phyloP scores from a whole-genome alignment of 2,888 invertebrate genomes.

The Fragum sueziense region DNA sequence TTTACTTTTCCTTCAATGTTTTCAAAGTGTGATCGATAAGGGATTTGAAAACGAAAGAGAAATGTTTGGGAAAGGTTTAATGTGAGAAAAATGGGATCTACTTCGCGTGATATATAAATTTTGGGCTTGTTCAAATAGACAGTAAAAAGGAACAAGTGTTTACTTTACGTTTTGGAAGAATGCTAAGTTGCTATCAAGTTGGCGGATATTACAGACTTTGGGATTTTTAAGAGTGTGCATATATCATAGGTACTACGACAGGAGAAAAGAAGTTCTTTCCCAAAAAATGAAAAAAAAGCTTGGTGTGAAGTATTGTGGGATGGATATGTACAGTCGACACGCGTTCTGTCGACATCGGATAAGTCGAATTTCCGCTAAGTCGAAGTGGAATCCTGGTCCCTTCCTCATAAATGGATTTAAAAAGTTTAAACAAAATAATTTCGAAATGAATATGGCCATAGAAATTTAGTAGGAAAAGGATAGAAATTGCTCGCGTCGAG shows the following conservation, averaged over 20 bases:
- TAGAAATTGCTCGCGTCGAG: no score
- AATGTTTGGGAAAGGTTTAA: no score
- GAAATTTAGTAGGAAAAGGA: no score
- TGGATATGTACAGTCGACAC: neutral
- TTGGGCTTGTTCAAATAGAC: constrained; percentile 1
- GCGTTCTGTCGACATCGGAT: neutral
- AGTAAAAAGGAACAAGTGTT: constrained; percentile 5
- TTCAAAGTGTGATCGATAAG: neutral
- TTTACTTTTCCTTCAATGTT: no score
- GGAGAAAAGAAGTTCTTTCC: neutral
- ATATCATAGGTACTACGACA: neutral
- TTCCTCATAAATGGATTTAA: no score
- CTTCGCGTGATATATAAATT: constrained; percentile 6
- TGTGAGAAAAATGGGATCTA: constrained; percentile 1
- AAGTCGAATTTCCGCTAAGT: no score
- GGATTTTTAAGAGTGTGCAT: neutral
- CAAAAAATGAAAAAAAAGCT: neutral
- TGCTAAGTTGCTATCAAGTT: neutral
- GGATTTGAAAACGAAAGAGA: neutral
- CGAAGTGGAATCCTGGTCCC: no score
- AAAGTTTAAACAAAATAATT: no score
- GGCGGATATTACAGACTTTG: neutral
- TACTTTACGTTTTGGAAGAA: neutral
- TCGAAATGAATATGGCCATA: no score
- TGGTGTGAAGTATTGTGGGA: neutral